Conservation (phyloP, 2,888 invertebrate species). For the Caenorhabditis sp. region DNA sequence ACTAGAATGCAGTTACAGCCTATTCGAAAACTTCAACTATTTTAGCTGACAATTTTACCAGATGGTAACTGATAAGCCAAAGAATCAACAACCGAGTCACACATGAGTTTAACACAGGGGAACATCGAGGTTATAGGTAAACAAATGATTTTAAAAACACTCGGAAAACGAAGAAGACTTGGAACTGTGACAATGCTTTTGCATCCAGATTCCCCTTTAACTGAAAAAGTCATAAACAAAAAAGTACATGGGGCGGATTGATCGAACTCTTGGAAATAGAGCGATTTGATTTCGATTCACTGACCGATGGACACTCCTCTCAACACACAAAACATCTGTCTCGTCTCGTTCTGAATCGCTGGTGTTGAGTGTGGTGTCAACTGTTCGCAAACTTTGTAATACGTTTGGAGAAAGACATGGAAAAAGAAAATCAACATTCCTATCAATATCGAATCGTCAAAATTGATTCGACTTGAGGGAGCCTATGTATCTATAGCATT, state of each 20-base stretch:
- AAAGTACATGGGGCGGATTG: too few species aligned
- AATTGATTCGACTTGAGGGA: background rate
- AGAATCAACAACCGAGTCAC: conserved; percentile 35
- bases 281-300: conserved; percentile 11
- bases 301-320: conserved; percentile 34
- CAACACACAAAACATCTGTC: conserved; percentile 38
- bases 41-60: conserved; percentile 5
- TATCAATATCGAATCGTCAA: background rate
- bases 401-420: background rate
- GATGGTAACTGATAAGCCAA: conserved; percentile 40
- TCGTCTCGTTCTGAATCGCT: conserved; percentile 26
- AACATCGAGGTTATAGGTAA: conserved; percentile 26
- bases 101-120: conserved; percentile 22
- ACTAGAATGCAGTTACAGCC: background rate
- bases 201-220: too few species aligned
- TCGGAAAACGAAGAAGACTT: background rate
- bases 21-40: conserved; percentile 1
- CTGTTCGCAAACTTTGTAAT: conserved; percentile 33
- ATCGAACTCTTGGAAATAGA: background rate
- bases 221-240: too few species aligned
- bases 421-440: background rate
- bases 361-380: conserved; percentile 26
- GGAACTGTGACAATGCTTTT: too few species aligned
- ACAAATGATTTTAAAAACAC: background rate
- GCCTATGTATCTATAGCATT: background rate